Base-by-base conservation (phyloP, 1,140 invertebrate species). In the Bombus confusus region DNA sequence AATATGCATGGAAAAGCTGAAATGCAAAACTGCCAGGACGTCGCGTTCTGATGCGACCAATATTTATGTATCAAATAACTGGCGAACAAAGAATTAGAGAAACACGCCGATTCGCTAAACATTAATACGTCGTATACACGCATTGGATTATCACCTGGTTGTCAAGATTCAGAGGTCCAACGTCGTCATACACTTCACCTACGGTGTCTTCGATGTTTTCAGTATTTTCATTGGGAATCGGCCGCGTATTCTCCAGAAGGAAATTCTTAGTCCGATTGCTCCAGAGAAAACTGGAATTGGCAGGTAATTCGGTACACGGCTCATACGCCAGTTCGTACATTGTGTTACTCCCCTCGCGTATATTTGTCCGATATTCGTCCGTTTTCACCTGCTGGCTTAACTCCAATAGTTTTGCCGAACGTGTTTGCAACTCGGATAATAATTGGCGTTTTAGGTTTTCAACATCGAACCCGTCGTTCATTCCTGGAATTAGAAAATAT, bases 201-300 rank as follows among this genome's bases (percentile, higher is more conserved):
- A 2, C 80, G 15, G 8, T 1, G 8, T 34, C 8, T 68, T 80
- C 85, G 9, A 9, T 52, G 34, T 69, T 80, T 39, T 90, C 86
- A 41, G 77, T 47, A 43, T 79, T 69, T 57, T 86, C 74, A 25
- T 22, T 83, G 31, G 43, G 6, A 2, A 15, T 52, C 2, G 66
- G 41, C 41, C 47, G 15, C 15, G 13, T 12, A 25, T 78, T 80
- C 37, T 81, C 75, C n/a, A 52, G 39, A 59, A 52, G 68, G 34
- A 37, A 37, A 47, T 31, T 80, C 39, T 73, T 88, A n/a, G 59
- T 37, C 47, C 80, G 80, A 66, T 72, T 80, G 69, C 89, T 92
- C 94, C 94, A 95, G 31, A 94, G 90, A 86, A 94, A 94, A 88
- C 93, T 94, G 39, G 78, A 84, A 75, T 94, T 94, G 12, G 88